Percentiles rank a stretch among this genome's conserved stretches.
These are phyloP conservation scores for Merops nubicus DNA, from an alignment of 2,113 vertebrate genomes.

Conservation along the genomic window DNA sequence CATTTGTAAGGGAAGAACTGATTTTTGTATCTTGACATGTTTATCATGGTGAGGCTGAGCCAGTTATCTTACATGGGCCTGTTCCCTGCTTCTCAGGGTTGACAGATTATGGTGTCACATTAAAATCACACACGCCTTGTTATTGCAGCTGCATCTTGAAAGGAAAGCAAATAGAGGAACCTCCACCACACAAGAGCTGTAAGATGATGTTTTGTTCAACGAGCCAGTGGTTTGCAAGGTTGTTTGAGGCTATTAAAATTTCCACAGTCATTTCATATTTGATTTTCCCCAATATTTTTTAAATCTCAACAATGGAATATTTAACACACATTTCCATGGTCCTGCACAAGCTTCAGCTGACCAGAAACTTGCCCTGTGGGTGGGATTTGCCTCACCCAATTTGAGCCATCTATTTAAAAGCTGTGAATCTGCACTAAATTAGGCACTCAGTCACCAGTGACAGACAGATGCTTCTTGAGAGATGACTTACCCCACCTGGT, in stretches of 20 bases:
- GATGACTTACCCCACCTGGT: background rate
- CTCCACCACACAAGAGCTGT: background rate
- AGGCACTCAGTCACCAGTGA: background rate
- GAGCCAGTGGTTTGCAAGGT: conserved; percentile 6
- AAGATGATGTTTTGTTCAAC: conserved; percentile 8
- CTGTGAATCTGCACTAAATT: background rate
- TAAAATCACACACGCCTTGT: conserved; percentile 55
- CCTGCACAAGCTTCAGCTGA: background rate
- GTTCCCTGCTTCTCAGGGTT: conserved; percentile 36
- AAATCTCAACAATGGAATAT: background rate
- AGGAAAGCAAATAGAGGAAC: conserved; percentile 50
- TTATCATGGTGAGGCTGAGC: conserved; percentile 40
- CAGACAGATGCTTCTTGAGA: background rate
- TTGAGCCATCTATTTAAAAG: conserved; percentile 23
- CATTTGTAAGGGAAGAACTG: conserved; percentile 38
- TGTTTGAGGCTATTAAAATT: background rate
- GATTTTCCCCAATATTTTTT: background rate
- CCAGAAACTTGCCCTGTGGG: background rate
- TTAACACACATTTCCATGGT: background rate
- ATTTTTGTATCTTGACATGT: conserved; percentile 50
- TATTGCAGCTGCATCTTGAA: conserved; percentile 60
- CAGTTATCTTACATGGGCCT: conserved; percentile 19
- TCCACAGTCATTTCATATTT: background rate
- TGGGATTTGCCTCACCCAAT: conserved; percentile 22
- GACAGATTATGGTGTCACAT: conserved; percentile 44